Evolutionary conservation across 2,113 vertebrate genomes (phyloP), one percentile per base, ranked within the genome.

Genomic region (Syngnathoides biaculeatus): DNA sequence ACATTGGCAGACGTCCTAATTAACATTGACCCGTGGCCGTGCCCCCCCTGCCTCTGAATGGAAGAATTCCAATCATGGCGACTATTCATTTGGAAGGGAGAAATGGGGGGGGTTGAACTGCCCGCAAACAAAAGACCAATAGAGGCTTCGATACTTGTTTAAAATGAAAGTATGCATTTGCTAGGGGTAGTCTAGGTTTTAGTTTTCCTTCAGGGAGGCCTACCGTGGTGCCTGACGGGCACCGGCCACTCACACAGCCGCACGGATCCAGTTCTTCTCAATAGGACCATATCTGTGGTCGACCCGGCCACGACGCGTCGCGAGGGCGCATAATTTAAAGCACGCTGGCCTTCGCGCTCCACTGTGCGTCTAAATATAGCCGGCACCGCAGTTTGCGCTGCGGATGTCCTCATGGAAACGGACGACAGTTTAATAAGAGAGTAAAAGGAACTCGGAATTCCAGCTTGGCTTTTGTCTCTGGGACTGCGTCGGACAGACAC

Each of bases 391-490:
- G 42, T 53, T 65, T 61, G 7, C n/a, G 12, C 19, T 61, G 35
- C n/a, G 39, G 30, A 60, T 55, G 65, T 53, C 39, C 12, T 59
- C 55, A 38, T 15, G 7, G 22, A 63, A 63, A 63, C 60, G 5
- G n/a, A 43, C 24, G 12, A 62, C 59, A 26, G 22, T 43, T 63
- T 45, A 63, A 63, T 63, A 63, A 43, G 39, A 9, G 20, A 53
- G 50, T 22, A 10, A 4, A 4, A 53, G n/a, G 8, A 22, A 24
- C n/a, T n/a, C 24, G 50, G n/a, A 22, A 53, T 24, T 53, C 20
- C 20, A 12, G 19, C 50, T n/a, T 17, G 15, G 30, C 30, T 35
- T 35, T 15, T 5, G 42, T 12, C 42, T 43, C 13, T 13, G 42
- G 13, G 12, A 43, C 42, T 15, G 12, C 42, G 5, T 20, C 17